Evolutionary conservation across 2,888 invertebrate species (phyloP).

Genomic region (Nowickia ferox): DNA sequence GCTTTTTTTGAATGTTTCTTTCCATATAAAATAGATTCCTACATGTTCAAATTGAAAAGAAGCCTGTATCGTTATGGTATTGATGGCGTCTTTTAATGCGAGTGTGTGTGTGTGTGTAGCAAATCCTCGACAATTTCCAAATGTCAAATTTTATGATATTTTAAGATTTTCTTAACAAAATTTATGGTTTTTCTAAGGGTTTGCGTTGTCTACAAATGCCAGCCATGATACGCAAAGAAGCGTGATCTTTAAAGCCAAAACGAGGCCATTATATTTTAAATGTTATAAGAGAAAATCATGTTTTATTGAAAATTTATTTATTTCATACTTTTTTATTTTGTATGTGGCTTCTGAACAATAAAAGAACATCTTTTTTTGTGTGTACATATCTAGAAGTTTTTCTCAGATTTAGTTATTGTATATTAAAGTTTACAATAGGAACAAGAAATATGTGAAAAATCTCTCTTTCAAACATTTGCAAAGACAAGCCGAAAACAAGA

Average conservation of each 20-base stretch:
- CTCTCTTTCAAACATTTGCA: no score
- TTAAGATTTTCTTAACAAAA: conserved; percentile 74
- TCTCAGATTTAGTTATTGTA: no score
- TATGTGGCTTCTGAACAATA: no score
- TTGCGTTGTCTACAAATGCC: conserved; percentile 45
- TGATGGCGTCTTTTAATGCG: conserved; percentile 63
- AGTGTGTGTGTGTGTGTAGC: conserved; percentile 35
- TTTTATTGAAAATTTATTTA: conserved; percentile 66
- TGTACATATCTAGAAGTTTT: no score
- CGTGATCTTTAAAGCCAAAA: conserved; percentile 54
- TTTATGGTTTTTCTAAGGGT: conserved; percentile 67
- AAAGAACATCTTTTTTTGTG: no score
- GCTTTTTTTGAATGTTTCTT: not conserved
- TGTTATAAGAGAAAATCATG: not conserved
- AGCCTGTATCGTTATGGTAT: conserved; percentile 57
- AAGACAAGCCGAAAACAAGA: no score
- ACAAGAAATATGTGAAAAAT: no score
- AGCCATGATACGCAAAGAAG: conserved; percentile 52
- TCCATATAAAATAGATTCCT: conserved; percentile 40
- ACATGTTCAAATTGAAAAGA: conserved; percentile 48
- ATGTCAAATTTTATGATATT: conserved; percentile 81
- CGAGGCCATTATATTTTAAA: conserved; percentile 46
- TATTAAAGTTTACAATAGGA: no score
- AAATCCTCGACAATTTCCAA: conserved; percentile 71
- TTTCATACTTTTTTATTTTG: not conserved